A percentile compares a stretch with the other conserved stretches of the same genome.
Conservation (phyloP, 2,113 vertebrate species). For the Macrotis lagotis region DNA sequence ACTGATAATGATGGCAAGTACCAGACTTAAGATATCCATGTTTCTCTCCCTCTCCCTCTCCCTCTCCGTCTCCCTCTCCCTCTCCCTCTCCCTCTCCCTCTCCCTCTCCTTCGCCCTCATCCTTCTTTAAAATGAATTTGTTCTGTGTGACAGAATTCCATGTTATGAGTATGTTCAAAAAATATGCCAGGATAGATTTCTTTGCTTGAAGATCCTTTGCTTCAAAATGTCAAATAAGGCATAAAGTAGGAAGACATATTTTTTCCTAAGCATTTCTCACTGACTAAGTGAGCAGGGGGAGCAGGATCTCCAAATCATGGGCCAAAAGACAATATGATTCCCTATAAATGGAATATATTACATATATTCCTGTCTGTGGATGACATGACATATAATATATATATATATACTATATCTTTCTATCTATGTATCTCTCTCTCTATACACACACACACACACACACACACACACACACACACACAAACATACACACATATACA, state of each 20-base stretch:
- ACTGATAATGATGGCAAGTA: neutral
- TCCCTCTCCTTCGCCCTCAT: too few species aligned
- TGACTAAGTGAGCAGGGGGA: neutral
- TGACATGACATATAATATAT: too few species aligned
- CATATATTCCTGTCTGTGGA: neutral
- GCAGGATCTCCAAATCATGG: neutral
- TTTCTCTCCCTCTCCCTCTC: neutral
- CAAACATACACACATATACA: too few species aligned
- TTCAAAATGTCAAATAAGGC: neutral
- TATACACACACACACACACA: too few species aligned
- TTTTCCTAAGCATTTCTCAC: neutral
- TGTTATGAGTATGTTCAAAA: neutral
- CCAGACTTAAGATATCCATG: neutral
- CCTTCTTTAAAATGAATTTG: neutral
- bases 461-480: too few species aligned
- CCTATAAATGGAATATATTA: neutral
- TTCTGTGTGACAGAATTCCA: neutral
- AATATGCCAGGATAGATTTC: neutral
- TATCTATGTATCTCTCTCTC: too few species aligned
- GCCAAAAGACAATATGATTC: neutral
- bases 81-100: neutral
- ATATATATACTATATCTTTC: too few species aligned
- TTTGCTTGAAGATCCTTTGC: neutral
- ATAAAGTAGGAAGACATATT: neutral
- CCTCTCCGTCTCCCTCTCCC: neutral